Base-by-base conservation (phyloP, 1,140 invertebrate genomes). In the Atopsyche davidsoni region DNA sequence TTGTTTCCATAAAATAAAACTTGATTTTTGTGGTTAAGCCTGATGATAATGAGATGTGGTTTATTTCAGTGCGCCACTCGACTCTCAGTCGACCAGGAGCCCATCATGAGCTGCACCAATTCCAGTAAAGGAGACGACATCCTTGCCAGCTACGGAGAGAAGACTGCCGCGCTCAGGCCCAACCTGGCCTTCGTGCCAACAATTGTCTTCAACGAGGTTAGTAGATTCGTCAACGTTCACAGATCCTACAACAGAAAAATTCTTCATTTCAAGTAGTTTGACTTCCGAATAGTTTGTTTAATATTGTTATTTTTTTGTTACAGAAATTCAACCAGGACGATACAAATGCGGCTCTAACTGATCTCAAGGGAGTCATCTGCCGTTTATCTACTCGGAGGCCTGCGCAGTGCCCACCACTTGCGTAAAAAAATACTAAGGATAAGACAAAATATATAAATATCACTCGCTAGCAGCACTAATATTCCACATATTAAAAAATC, bases 111-210 rank as follows among this genome's bases (percentile, higher is more conserved):
- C 2, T 79, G 80, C 57, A 62, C 67, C 1, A 46, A 64, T 1
- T 73, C 75, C 4, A 59, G 62, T 1, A 61, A 67, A 11, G 77
- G 76, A 3, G 67, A 73, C 43, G 61, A 70, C n/a, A 60, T 83
- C 18, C 61, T 83, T 4, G 77, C 74, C 0, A 32, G 61, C 0
- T 64, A 76, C 44, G 81, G 81, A 0, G 71, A 79, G 46, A 76
- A 73, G 59, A 81, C 79, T 0, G 65, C 70, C 3, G 53, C 57
- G 2, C 57, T 82, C 1, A 60, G 69, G 19, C 71, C 76, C 1
- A 64, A 63, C 1, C 63, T 83, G 1, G 58, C 63, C 14, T 82
- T 81, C 54, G 80, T 85, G 1, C 82, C 82, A 1, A 80, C 80
- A 18, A 65, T 83, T 28, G 62, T 79, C 2, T 70, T 79, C 24